Percentiles rank a stretch among this genome's conserved stretches.
Conservation (phyloP, 1,140 invertebrate genomes). For the Drosophila bocqueti region DNA sequence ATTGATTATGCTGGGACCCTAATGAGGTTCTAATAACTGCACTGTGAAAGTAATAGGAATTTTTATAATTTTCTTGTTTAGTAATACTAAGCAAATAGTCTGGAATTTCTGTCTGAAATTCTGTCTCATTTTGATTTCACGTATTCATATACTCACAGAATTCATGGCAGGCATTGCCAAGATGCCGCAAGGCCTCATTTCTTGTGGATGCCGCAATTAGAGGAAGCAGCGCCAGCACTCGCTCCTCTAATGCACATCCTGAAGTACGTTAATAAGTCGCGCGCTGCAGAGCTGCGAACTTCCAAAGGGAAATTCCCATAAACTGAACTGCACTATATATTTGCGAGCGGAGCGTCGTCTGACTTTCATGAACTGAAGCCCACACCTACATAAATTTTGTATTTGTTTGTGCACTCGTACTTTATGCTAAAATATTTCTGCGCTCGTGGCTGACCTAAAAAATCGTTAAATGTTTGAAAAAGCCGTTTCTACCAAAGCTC, state of each 20-base stretch:
- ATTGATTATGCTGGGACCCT: no score
- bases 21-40: no score
- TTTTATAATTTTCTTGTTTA: not conserved
- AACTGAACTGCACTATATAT: constrained; percentile 43
- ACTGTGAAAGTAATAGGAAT: no score
- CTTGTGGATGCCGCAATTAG: constrained; percentile 57
- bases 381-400: constrained; percentile 27
- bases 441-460: constrained; percentile 73
- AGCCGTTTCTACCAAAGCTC: constrained; percentile 27
- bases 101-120: no score
- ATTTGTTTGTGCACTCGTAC: constrained; percentile 60
- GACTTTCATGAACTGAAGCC: constrained; percentile 59
- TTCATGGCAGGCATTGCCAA: constrained; percentile 45
- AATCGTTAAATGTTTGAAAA: constrained; percentile 57
- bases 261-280: constrained; percentile 82
- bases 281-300: constrained; percentile 47
- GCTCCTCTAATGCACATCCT: constrained; percentile 65
- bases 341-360: constrained; percentile 35
- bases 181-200: constrained; percentile 64
- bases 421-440: constrained; percentile 81
- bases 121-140: not conserved
- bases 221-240: constrained; percentile 19
- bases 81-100: not conserved
- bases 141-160: not conserved
- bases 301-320: constrained; percentile 63